Evolutionary conservation across 2,113 vertebrate species (phyloP).

Genomic region (Myotis davidii): DNA sequence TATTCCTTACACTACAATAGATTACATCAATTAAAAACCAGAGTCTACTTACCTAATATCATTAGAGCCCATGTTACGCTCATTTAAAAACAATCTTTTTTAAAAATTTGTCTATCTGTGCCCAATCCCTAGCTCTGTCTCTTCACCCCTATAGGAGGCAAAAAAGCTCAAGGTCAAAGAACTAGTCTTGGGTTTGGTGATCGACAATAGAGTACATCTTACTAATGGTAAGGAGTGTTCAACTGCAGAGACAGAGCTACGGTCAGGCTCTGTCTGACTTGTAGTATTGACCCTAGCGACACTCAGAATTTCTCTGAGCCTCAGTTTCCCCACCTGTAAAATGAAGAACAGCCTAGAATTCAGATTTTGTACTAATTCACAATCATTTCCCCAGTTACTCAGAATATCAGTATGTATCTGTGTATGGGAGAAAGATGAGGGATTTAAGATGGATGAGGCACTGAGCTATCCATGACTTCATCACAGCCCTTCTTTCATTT

Average conservation of each 20-base stretch:
- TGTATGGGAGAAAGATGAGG: not conserved
- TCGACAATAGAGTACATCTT: not conserved
- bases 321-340: not conserved
- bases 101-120: not conserved
- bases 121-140: not conserved
- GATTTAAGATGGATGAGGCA: not conserved
- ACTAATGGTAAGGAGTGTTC: not conserved
- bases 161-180: not conserved
- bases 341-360: not conserved
- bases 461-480: not conserved
- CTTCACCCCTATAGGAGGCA: not conserved
- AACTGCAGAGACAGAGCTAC: accelerated
- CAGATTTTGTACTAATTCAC: not conserved
- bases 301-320: not conserved
- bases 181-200: not conserved
- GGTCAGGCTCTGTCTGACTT: not conserved
- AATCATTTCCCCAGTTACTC: not conserved
- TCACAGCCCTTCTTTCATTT: not conserved
- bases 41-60: not conserved
- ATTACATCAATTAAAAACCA: slow-evolving; percentile 34
- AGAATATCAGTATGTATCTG: not conserved
- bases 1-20: not conserved
- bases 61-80: not conserved
- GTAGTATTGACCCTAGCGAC: not conserved
- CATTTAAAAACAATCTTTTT: not conserved